These are phyloP conservation scores for Psammodynastes pulverulentus DNA, from an alignment of 2,113 vertebrate genomes.

Conservation along the genomic window DNA sequence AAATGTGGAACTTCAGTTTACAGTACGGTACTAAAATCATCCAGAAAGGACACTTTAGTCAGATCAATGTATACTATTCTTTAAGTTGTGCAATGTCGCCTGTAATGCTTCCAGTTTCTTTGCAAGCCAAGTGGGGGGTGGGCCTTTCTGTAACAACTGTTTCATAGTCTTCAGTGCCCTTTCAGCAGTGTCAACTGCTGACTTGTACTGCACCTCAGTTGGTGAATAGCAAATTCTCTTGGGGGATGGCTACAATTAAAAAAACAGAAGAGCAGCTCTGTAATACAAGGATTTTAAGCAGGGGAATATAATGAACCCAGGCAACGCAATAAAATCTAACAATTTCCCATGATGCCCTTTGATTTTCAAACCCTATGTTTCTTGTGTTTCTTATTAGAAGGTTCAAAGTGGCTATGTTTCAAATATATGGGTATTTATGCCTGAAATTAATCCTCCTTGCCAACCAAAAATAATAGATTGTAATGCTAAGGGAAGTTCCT, in stretches of 20 bases:
- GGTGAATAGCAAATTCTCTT: constrained; percentile 76
- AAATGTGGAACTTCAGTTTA: no score
- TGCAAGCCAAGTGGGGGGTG: constrained; percentile 77
- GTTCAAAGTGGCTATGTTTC: background rate
- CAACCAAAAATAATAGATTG: background rate
- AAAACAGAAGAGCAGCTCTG: background rate
- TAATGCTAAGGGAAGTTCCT: background rate
- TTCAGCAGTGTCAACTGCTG: constrained; percentile 71
- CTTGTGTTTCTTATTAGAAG: background rate
- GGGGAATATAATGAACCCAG: background rate
- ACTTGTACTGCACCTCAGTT: constrained; percentile 76
- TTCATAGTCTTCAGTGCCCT: constrained; percentile 75
- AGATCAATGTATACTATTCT: background rate
- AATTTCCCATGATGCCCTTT: background rate
- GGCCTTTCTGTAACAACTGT: constrained; percentile 55
- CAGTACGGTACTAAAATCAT: background rate
- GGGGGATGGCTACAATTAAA: constrained; percentile 72
- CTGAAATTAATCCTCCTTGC: background rate
- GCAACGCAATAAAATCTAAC: background rate
- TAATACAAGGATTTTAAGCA: background rate
- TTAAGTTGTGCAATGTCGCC: constrained; percentile 53
- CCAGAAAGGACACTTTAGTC: background rate
- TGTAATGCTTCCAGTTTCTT: constrained; percentile 75
- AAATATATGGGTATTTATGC: background rate
- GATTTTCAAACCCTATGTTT: background rate